Base-by-base conservation (phyloP, 2,888 invertebrate genomes). In the Pilophorus perplexus region DNA sequence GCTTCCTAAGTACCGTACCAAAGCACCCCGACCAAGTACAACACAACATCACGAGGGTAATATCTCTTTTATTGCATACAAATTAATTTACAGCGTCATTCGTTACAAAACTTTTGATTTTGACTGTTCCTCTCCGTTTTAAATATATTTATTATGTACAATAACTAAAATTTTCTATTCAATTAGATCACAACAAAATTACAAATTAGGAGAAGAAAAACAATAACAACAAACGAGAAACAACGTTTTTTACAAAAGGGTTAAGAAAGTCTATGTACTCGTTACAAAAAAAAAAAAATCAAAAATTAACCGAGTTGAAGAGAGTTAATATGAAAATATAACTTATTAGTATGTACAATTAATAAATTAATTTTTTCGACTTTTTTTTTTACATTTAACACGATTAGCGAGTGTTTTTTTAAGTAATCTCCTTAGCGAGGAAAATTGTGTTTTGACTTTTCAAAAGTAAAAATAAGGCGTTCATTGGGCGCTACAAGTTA, bases 181-280 rank as follows among this genome's bases (percentile, higher is more conserved):
- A 25, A 59, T 59, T 59, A 59, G 44, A 59, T 59, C 59, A 59
- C 59, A 59, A 59, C 59, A 25, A 59, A 46, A 59, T 42, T 59
- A 59, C 42, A 59, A 59, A 59, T 59, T 59, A 59, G 59, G 14
- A 23, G 40, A 59, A 23, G 20, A 40, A 59, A 59, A 59, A 59
- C 59, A 59, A 59, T 59, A 59, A 59, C 59, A 59, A 44, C 59
- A 59, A 59, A 59, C 40, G 44, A 59, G 59, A 59, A n/a, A 59
- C 59, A 59, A 42, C 27, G 22, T 52, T 38, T 40, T 59, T 59
- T 59, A 42, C 42, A 42, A 44, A 59, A 42, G n/a, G 12, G 16
- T 5, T 23, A 40, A 22, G 14, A 14, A 46, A 23, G 23, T 20
- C 25, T 59, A 59, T 59, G 22, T 59, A 59, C 59, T 42, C n/a